Base-by-base conservation (phyloP, 2,888 invertebrate genomes). In the Neoitamus cyanurus region DNA sequence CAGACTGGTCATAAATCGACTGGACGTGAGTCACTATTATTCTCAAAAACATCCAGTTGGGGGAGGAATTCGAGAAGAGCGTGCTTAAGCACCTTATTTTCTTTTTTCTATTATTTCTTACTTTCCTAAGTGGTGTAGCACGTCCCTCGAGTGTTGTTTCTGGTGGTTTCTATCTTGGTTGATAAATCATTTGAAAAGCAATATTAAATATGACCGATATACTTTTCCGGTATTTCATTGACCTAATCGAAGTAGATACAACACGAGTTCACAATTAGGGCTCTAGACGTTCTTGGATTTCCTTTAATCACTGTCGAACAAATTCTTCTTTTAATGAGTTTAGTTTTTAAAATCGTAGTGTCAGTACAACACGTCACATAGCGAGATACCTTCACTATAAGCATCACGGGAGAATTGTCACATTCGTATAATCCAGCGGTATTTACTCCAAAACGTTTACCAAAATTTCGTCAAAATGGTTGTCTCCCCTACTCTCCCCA, bases 1-100 rank as follows among this genome's bases (percentile, higher is more conserved):
- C 98, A 98, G 92, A 98, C 98, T 83, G 98, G 98, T 84, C 97
- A 98, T 94, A 98, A 98, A 92, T 97, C 97, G 0, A 98, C 98
- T 84, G 98, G 98, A 95, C 98, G 92, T 95, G 98, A 89, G 98
- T 98, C 84, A 98, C 98, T 87, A 98, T 98, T 92, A 98, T 98
- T 98, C 98, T 98, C 88, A 98, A 98, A 93, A 98, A 98, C 91
- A 98, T 98, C 90, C 98, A 98, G 92, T 93, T 98, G 92, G 98
- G 86, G 95, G 98, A 91, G 95, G 98, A 93, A 98, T 98, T 92
- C 96, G 98, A 90, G 98, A 98, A 88, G 98, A 98, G 93, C 95
- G 98, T 92, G 97, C 97, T 94, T 97, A 97, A 95, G 25, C 58
- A 58, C n/a, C 3, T 58, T 7, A 2, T 48, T 3, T 9, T 58